Evolutionary conservation across 2,888 invertebrate species (phyloP).

Genomic region (Ganaspis brasiliensis): DNA sequence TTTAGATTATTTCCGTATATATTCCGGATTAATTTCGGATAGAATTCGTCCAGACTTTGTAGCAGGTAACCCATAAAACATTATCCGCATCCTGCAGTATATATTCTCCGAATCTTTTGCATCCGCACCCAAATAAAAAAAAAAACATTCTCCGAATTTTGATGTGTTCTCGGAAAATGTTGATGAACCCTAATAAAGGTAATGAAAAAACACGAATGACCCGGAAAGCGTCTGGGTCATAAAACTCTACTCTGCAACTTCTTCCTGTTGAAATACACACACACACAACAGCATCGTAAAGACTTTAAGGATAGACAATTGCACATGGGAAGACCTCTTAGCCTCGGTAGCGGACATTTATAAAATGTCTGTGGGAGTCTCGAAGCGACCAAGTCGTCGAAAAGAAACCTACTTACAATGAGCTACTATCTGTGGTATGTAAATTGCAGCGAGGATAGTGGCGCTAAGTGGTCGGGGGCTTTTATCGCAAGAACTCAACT

Average conservation of each 20-base stretch:
- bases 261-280: slow-evolving; percentile 5
- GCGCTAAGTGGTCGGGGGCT: slow-evolving; percentile 52
- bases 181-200: not conserved
- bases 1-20: too few relatives aligned
- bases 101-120: too few relatives aligned
- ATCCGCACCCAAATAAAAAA: too few relatives aligned
- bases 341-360: slow-evolving; percentile 3
- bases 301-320: not conserved
- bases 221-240: slow-evolving; percentile 8
- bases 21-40: too few relatives aligned
- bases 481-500: slow-evolving; percentile 34
- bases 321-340: not conserved
- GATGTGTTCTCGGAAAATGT: too few relatives aligned
- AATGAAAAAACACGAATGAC: not conserved
- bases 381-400: not conserved
- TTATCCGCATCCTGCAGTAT: too few relatives aligned
- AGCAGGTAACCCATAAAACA: too few relatives aligned
- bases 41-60: too few relatives aligned
- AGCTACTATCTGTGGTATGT: slow-evolving; percentile 49
- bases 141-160: too few relatives aligned
- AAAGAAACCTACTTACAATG: slow-evolving; percentile 33
- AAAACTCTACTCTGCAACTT: slow-evolving; percentile 16
- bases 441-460: slow-evolving; percentile 52
- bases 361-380: slow-evolving; percentile 17
- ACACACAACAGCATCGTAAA: not conserved